These are phyloP conservation scores for Platyrinchus mystaceus DNA, from an alignment of 2,797 vertebrate genomes.

Conservation along the genomic window DNA sequence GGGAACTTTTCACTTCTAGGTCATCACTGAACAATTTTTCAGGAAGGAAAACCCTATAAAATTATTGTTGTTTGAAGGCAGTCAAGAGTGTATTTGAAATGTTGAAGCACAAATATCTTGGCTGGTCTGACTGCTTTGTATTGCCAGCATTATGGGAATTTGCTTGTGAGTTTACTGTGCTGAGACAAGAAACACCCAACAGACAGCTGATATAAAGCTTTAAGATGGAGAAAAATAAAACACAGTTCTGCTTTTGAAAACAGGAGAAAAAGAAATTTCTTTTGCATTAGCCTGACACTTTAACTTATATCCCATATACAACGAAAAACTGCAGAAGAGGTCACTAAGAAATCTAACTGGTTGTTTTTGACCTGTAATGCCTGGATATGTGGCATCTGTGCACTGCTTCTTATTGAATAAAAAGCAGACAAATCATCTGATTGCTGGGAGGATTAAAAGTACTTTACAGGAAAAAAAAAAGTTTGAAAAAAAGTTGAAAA, in stretches of 20 bases:
- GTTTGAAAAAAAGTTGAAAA: not conserved
- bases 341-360: not conserved
- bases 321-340: not conserved
- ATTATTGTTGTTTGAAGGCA: constrained; percentile 26
- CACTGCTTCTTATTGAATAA: not conserved
- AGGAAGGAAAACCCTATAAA: constrained; percentile 35
- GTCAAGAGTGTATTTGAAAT: constrained; percentile 31
- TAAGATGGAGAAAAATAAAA: not conserved
- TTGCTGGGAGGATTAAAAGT: not conserved
- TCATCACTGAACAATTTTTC: constrained; percentile 36
- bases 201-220: not conserved
- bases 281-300: not conserved
- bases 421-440: not conserved
- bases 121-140: constrained; percentile 29
- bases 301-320: not conserved
- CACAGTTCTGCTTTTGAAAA: not conserved
- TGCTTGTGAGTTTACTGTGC: constrained; percentile 13
- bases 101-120: constrained; percentile 30
- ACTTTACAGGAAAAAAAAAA: not conserved
- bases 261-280: not conserved
- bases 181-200: constrained; percentile 26
- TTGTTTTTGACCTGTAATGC: not conserved
- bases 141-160: not conserved
- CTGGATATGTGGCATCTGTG: not conserved
- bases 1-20: constrained; percentile 38